These are phyloP conservation scores for Lindbergichthys nudifrons DNA, from an alignment of 2,797 vertebrate genomes.

Conservation along the genomic window DNA sequence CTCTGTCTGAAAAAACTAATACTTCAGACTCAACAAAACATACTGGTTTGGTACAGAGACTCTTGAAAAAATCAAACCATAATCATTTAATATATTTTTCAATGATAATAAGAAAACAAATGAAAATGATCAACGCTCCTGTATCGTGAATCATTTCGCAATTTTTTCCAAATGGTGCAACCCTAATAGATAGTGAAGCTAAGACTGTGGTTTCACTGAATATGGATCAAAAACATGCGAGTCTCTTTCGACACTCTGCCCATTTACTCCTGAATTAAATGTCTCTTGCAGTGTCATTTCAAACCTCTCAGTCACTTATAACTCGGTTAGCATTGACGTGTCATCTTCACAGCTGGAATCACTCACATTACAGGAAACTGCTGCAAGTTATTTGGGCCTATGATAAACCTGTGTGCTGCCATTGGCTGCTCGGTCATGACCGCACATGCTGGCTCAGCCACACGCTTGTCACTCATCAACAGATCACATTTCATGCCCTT, in stretches of 20 bases:
- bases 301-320: slow-evolving; percentile 47
- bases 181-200: background rate
- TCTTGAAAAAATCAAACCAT: too few species aligned
- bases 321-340: slow-evolving; percentile 51
- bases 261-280: slow-evolving; percentile 23
- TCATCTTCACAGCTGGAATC: slow-evolving; percentile 34
- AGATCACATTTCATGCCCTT: slow-evolving; percentile 77
- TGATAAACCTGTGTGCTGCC: slow-evolving; percentile 19
- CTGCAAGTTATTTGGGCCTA: slow-evolving; percentile 19
- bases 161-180: too few species aligned
- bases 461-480: slow-evolving; percentile 60
- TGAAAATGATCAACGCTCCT: too few species aligned
- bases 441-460: slow-evolving; percentile 40
- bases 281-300: slow-evolving; percentile 33
- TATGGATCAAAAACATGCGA: slow-evolving; percentile 18
- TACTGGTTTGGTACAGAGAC: too few species aligned
- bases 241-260: slow-evolving; percentile 4
- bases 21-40: too few species aligned
- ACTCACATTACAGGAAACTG: slow-evolving; percentile 37
- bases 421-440: slow-evolving; percentile 50
- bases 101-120: too few species aligned
- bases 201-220: background rate
- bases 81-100: too few species aligned
- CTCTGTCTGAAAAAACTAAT: too few species aligned
- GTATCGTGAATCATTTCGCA: too few species aligned